Evolutionary conservation across 2,888 invertebrate genomes (phyloP), one percentile per base, ranked within the genome.

Genomic region (Empis livida): DNA sequence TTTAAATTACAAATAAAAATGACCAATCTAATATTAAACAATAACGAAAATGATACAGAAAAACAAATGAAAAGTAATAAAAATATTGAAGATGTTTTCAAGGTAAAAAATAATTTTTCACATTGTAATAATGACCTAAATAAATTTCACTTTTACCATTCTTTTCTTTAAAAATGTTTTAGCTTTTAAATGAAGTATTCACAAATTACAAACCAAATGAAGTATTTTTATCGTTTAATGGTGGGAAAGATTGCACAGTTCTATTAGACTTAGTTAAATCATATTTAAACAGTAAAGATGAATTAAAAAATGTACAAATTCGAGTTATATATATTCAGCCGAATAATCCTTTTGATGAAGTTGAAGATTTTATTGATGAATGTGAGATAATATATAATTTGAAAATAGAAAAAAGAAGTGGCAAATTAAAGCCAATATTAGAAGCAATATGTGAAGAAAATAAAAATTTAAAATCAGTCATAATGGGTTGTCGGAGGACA

Each of bases 221-320:
- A 66, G 72, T 93, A 14, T 91, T 92, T 59, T 64, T 99, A 30
- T 87, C 93, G 23, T 99, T 97, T 68, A 99, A 99, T 64, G 99
- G 99, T 5, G 99, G 99, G 2, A 99, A 99, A 72, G 99, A 99
- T 71, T 97, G 97, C 64, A 96, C 96, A 0, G 91, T 85, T 0
- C 73, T 97, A 13, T 71, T 99, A 35, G 85, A 91, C 65, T 65
- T 92, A 52, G 68, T 69, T 13, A 57, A 58, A 44, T 55, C 54
- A 11, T 63, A 57, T 49, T 59, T 59, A 10, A 50, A 51, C 53
- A 71, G 54, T 58, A 67, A 48, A 51, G 67, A 50, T 49, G 61
- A 66, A 5, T 57, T 71, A 27, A 59, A 70, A 44, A 64, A 48
- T 10, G 49, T 51, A 20, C 52, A 67, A 53, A 55, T 63, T 70